Conservation (phyloP, 2,113 vertebrate species). For the Nicator chloris region DNA sequence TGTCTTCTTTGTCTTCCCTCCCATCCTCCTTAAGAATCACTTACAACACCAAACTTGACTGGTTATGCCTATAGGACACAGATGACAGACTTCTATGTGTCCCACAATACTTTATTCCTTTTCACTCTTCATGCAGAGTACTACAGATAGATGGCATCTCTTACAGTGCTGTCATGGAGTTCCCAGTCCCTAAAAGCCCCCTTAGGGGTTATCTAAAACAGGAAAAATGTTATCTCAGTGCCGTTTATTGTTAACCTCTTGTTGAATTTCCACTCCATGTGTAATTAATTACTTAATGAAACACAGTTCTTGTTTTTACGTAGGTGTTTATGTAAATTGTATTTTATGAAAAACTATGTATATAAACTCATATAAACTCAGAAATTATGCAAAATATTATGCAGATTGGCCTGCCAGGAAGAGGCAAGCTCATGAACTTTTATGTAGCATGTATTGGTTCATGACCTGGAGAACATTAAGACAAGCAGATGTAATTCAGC, state of each 20-base stretch:
- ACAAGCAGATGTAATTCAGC: background rate
- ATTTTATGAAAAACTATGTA: background rate
- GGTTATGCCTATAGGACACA: background rate
- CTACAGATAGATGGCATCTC: background rate
- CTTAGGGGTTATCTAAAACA: background rate
- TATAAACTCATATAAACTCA: background rate
- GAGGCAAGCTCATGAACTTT: background rate
- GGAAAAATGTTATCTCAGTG: background rate
- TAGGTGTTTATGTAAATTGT: background rate
- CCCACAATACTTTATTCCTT: background rate
- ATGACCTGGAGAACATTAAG: background rate
- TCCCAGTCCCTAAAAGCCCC: background rate
- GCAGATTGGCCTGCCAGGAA: background rate
- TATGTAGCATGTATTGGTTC: background rate
- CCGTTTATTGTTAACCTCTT: background rate
- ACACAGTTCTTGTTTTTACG: background rate
- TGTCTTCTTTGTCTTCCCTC: background rate
- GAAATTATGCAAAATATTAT: background rate
- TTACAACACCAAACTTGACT: background rate
- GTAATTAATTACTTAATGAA: background rate
- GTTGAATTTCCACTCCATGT: background rate
- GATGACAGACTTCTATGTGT: background rate
- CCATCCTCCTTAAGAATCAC: background rate
- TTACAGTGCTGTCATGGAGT: background rate
- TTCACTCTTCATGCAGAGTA: background rate